Evolutionary conservation across 2,113 vertebrate genomes (phyloP).

Genomic region (Actenoides lindsayi): DNA sequence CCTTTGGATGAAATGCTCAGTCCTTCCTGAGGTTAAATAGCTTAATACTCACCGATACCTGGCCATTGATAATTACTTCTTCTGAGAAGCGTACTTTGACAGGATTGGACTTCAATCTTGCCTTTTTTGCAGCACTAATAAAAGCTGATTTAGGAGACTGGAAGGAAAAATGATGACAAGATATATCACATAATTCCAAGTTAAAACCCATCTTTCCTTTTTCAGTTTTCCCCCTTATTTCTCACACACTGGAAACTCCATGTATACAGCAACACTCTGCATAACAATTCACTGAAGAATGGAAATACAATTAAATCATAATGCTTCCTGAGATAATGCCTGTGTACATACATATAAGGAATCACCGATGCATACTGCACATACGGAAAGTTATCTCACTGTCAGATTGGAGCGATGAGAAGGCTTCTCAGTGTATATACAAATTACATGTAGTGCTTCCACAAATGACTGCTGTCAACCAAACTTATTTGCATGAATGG

Average conservation of each 20-base stretch:
- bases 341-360: background rate
- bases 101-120: slow-evolving; percentile 98
- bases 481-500: background rate
- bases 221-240: background rate
- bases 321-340: background rate
- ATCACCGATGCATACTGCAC: background rate
- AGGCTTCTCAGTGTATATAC: background rate
- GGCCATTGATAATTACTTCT: slow-evolving; percentile 98
- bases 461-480: background rate
- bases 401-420: background rate
- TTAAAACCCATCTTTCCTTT: background rate
- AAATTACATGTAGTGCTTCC: background rate
- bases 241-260: background rate
- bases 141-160: slow-evolving; percentile 99
- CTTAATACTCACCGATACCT: slow-evolving; percentile 90
- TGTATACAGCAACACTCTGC: background rate
- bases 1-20: slow-evolving; percentile 4
- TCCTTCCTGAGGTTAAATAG: background rate
- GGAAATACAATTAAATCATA: background rate
- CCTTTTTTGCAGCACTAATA: slow-evolving; percentile 99
- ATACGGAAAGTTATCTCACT: background rate
- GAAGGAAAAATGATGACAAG: slow-evolving; percentile 50
- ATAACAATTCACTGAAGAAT: background rate
- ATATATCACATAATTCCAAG: slow-evolving; percentile 17
- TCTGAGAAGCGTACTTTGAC: slow-evolving; percentile 98